A percentile compares a stretch with the other conserved stretches of the same genome.
These are phyloP conservation scores for Spinus olivaceus DNA, from an alignment of 2,797 vertebrate genomes.

Conservation along the genomic window DNA sequence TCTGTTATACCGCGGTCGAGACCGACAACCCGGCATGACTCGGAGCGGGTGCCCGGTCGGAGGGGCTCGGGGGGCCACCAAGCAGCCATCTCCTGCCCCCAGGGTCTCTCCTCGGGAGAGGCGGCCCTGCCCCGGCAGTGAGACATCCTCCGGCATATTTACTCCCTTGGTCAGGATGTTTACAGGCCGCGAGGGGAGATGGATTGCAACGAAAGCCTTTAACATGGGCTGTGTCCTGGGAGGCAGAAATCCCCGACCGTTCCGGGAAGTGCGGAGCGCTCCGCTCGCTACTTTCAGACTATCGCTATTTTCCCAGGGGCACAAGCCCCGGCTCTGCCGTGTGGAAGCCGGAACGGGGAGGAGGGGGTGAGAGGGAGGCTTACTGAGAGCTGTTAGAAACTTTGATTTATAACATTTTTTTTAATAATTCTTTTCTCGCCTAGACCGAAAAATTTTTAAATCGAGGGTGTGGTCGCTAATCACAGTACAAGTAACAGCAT, in stretches of 20 bases:
- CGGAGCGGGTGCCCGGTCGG: not conserved
- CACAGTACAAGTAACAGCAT: not conserved
- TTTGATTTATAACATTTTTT: not conserved
- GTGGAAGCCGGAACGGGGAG: not conserved
- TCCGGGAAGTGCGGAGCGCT: not conserved
- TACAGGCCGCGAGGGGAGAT: not conserved
- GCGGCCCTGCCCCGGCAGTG: not conserved
- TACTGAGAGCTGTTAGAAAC: not conserved
- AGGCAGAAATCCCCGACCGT: not conserved
- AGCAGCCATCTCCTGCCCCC: not conserved
- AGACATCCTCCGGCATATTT: not conserved
- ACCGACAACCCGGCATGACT: not conserved
- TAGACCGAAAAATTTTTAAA: not conserved
- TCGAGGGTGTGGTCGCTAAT: not conserved
- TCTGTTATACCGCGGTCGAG: slow-evolving; percentile 58
- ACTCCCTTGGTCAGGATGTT: not conserved
- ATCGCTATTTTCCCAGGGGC: not conserved
- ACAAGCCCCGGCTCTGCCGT: not conserved
- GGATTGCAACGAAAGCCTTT: not conserved
- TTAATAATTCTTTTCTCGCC: not conserved
- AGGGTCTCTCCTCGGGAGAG: not conserved
- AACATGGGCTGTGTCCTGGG: not conserved
- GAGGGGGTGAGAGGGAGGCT: not conserved
- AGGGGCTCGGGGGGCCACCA: not conserved
- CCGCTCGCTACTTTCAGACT: not conserved